A percentile compares a stretch with the other conserved stretches of the same genome.
Evolutionary conservation across 2,113 vertebrate species (phyloP).

Genomic region (Spea bombifrons): DNA sequence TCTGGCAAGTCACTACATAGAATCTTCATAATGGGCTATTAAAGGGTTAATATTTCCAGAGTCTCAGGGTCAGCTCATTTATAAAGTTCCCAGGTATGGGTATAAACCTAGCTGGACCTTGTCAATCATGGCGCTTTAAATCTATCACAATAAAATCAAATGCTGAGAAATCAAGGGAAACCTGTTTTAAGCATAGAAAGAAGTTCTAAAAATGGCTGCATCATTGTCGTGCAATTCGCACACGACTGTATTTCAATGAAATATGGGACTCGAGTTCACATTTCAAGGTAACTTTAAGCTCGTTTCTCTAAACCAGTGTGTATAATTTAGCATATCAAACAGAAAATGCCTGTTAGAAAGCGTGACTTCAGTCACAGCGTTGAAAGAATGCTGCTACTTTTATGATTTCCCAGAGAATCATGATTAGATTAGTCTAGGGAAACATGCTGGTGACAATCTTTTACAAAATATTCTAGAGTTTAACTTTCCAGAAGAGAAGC

Average conservation of each 20-base stretch:
- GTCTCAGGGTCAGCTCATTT: too few relatives aligned
- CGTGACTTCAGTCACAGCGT: constrained; percentile 44
- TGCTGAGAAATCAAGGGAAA: not conserved
- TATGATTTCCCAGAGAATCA: constrained; percentile 28
- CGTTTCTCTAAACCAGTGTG: constrained; percentile 34
- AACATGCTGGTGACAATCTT: constrained; percentile 45
- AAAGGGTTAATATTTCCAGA: too few relatives aligned
- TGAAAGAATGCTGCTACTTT: constrained; percentile 50
- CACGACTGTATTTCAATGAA: constrained; percentile 8
- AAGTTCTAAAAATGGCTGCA: not conserved
- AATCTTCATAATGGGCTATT: too few relatives aligned
- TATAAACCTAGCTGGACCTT: too few relatives aligned
- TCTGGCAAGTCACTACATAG: too few relatives aligned
- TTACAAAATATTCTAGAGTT: not conserved
- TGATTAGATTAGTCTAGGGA: constrained; percentile 44
- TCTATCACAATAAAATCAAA: too few relatives aligned
- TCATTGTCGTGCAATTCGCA: constrained; percentile 11
- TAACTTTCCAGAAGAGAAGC: too few relatives aligned
- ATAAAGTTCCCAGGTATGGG: too few relatives aligned
- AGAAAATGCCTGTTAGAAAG: constrained; percentile 46
- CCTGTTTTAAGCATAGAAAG: constrained; percentile 13
- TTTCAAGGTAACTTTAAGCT: constrained; percentile 43
- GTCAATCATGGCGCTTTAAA: too few relatives aligned
- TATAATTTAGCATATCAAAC: constrained; percentile 46
- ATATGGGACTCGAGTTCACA: not conserved